phyloP scores from a whole-genome alignment of 2,113 vertebrate genomes.

The Conger conger region DNA sequence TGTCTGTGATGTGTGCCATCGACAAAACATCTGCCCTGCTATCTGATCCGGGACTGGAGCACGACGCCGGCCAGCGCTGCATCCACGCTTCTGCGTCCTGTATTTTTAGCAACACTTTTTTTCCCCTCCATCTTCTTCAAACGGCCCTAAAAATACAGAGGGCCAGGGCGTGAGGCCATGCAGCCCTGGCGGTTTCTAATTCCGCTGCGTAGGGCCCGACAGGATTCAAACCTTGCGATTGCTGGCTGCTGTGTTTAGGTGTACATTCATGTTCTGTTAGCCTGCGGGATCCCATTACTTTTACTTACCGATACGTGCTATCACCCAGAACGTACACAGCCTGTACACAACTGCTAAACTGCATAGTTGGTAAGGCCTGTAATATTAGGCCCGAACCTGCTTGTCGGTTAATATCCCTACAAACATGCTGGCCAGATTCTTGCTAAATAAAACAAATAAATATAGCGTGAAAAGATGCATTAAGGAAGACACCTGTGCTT shows the following conservation, averaged over 20 bases:
- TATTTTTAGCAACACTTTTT: constrained; percentile 48
- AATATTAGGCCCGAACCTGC: not conserved
- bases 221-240: not conserved
- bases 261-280: constrained; percentile 4
- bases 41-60: constrained; percentile 43
- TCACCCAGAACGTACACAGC: not conserved
- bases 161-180: not conserved
- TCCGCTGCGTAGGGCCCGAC: not conserved
- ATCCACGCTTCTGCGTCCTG: constrained; percentile 49
- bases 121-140: not conserved
- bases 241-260: not conserved
- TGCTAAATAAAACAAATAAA: not conserved
- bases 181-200: not conserved
- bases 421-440: not conserved
- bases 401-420: not conserved
- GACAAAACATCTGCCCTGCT: constrained; percentile 39
- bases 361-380: not conserved
- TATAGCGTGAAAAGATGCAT: not conserved
- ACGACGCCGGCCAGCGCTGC: constrained; percentile 39
- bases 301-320: not conserved
- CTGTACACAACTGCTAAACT: not conserved
- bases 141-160: not conserved
- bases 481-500: not conserved
- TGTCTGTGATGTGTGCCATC: constrained; percentile 19
- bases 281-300: not conserved